phyloP scores from a whole-genome alignment of 1,140 invertebrate species.

The Lerema accius region DNA sequence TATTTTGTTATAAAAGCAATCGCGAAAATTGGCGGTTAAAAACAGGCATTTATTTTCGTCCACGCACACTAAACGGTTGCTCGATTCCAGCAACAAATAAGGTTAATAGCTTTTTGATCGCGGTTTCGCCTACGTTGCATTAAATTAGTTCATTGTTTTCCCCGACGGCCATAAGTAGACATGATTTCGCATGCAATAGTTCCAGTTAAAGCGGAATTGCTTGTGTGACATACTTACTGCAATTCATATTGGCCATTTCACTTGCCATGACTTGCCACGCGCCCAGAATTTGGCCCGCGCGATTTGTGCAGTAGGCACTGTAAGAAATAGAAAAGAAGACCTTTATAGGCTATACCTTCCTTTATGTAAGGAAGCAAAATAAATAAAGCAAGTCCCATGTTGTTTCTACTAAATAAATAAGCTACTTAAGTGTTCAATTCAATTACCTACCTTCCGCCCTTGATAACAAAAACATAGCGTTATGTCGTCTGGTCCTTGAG shows the following conservation, averaged over 20 bases:
- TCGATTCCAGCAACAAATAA: slow-evolving; percentile 17
- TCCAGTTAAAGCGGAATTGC: slow-evolving; percentile 1
- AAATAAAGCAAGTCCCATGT: too few relatives aligned
- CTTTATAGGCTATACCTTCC: too few relatives aligned
- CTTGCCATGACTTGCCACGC: slow-evolving; percentile 69
- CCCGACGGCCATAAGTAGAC: slow-evolving; percentile 1
- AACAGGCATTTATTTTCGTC: slow-evolving; percentile 5
- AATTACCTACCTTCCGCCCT: too few relatives aligned
- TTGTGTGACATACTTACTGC: slow-evolving; percentile 78
- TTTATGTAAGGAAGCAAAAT: too few relatives aligned
- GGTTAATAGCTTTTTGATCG: slow-evolving; percentile 32
- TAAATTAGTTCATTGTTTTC: slow-evolving; percentile 24
- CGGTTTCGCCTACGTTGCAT: slow-evolving; percentile 6
- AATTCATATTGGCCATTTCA: slow-evolving; percentile 74
- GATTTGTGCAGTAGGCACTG: slow-evolving; percentile 83
- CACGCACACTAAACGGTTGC: slow-evolving; percentile 4
- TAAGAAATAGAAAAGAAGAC: slow-evolving; percentile 59
- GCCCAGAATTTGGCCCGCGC: slow-evolving; percentile 78
- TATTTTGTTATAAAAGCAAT: slow-evolving; percentile 33
- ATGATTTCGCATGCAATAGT: slow-evolving; percentile 11
- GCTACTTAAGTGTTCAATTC: too few relatives aligned
- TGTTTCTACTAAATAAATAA: too few relatives aligned
- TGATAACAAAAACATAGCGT: too few relatives aligned
- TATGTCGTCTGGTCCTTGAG: too few relatives aligned
- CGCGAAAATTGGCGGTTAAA: slow-evolving; percentile 4